Conservation (phyloP, 2,888 invertebrate genomes). For the Cerastis rubricosa region DNA sequence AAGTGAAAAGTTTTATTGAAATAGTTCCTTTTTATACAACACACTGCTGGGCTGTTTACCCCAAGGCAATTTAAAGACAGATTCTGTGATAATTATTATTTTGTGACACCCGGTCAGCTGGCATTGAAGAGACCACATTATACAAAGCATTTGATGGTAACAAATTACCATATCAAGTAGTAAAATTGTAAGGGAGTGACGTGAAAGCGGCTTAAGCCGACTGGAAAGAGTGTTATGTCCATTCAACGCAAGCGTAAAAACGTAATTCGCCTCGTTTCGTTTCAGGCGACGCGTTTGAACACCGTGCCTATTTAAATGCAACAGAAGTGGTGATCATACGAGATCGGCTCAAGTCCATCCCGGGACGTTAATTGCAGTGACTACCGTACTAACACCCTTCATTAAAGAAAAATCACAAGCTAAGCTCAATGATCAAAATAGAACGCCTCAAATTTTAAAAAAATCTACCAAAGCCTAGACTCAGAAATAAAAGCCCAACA, state of each 20-base stretch:
- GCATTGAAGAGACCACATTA: neutral
- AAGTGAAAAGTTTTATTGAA: constrained; percentile 37
- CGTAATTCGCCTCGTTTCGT: neutral
- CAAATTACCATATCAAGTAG: neutral
- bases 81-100: neutral
- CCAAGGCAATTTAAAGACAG: neutral
- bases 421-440: neutral
- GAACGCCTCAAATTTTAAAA: constrained; percentile 2
- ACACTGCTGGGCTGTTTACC: neutral
- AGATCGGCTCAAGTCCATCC: neutral
- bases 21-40: constrained; percentile 32
- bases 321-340: neutral
- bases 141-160: neutral
- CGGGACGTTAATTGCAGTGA: neutral
- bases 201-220: neutral
- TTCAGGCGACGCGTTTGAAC: neutral
- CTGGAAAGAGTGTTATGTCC: neutral
- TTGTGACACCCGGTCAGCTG: neutral
- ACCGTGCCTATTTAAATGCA: neutral
- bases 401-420: neutral
- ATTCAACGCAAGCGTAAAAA: neutral
- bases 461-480: constrained; percentile 1
- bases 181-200: neutral
- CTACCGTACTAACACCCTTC: neutral
- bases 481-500: constrained; percentile 39